These are phyloP conservation scores for Lysandra coridon DNA, from an alignment of 2,888 invertebrate species.

Conservation along the genomic window DNA sequence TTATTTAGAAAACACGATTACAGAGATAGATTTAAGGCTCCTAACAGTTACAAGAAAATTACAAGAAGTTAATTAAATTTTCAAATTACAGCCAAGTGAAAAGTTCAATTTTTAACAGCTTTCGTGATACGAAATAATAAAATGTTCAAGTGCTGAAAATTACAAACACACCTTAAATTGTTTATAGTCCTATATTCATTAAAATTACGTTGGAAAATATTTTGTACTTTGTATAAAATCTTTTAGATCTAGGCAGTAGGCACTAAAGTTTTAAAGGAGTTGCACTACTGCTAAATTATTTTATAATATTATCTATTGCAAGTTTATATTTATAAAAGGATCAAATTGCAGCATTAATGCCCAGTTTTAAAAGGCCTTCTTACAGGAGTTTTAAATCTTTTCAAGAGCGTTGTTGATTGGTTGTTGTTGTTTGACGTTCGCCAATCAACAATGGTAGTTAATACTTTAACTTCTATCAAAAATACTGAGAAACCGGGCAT, in stretches of 20 bases:
- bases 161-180: background rate
- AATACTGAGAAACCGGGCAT: background rate
- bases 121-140: background rate
- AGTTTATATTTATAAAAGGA: too few species aligned
- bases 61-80: background rate
- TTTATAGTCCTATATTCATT: background rate
- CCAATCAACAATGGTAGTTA: too few species aligned
- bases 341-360: too few species aligned
- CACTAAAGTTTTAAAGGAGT: background rate
- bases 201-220: background rate
- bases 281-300: too few species aligned
- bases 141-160: background rate
- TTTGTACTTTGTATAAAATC: background rate
- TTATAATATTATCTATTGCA: too few species aligned
- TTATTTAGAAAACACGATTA: too few species aligned
- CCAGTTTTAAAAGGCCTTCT: too few species aligned
- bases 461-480: background rate
- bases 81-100: background rate
- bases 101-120: background rate
- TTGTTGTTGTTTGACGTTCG: too few species aligned
- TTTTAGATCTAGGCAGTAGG: background rate
- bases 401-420: too few species aligned
- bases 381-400: too few species aligned
- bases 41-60: background rate
- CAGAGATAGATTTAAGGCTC: too few species aligned